phyloP scores from a whole-genome alignment of 1,140 invertebrate species.

The Drosophila hydei region DNA sequence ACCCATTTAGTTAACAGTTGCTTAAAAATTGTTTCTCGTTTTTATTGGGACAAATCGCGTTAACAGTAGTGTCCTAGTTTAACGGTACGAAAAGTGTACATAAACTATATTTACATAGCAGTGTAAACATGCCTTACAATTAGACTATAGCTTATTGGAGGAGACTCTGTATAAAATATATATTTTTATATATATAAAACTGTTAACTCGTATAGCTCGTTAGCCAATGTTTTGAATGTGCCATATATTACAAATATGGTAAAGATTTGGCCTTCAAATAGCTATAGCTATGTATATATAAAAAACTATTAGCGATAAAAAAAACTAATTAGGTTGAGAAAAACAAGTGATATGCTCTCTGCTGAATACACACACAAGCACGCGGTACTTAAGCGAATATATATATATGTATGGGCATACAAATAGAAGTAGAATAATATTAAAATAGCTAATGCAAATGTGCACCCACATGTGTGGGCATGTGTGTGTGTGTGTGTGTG shows the following conservation, averaged over 20 bases:
- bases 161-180: slow-evolving; percentile 71
- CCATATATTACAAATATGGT: slow-evolving; percentile 23
- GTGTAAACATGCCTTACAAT: slow-evolving; percentile 34
- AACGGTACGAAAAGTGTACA: slow-evolving; percentile 54
- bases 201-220: slow-evolving; percentile 32
- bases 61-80: slow-evolving; percentile 16
- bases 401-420: slow-evolving; percentile 23
- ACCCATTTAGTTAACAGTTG: not conserved
- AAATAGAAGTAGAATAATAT: slow-evolving; percentile 15
- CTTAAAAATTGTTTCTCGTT: not conserved
- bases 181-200: slow-evolving; percentile 37
- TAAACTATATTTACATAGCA: slow-evolving; percentile 46
- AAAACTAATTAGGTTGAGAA: slow-evolving; percentile 23
- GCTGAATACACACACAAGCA: slow-evolving; percentile 1
- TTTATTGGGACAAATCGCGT: slow-evolving; percentile 4
- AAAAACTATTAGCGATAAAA: slow-evolving; percentile 7
- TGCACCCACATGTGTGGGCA: not conserved
- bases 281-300: slow-evolving; percentile 12
- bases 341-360: slow-evolving; percentile 42
- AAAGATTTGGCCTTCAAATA: slow-evolving; percentile 21
- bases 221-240: not conserved
- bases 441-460: slow-evolving; percentile 16
- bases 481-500: not conserved
- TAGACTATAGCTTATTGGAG: slow-evolving; percentile 20
- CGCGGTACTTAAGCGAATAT: slow-evolving; percentile 26